Evolutionary conservation across 1,140 invertebrate genomes (phyloP).

Genomic region (Bombus waltoni): DNA sequence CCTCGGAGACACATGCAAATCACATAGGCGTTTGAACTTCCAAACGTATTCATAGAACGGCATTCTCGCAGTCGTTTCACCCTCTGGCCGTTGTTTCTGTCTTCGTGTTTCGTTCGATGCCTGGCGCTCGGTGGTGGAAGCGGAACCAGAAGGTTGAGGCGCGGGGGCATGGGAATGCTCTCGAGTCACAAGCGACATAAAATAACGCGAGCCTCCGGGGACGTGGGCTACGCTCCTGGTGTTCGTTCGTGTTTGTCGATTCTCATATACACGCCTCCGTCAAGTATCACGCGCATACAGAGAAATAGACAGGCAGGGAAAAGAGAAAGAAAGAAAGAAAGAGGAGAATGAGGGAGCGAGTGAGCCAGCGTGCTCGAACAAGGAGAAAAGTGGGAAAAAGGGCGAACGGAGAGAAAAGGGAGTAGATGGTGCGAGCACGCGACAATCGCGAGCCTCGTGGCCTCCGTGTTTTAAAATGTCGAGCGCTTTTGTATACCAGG

Average conservation of each 20-base stretch:
- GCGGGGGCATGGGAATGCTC: constrained; percentile 15
- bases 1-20: constrained; percentile 68
- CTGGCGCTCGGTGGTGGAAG: constrained; percentile 23
- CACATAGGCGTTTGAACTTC: constrained; percentile 72
- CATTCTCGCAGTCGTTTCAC: constrained; percentile 46
- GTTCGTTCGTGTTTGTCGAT: constrained; percentile 48
- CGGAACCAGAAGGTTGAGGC: constrained; percentile 11
- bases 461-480: constrained; percentile 42
- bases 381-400: neutral
- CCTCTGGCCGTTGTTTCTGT: constrained; percentile 49
- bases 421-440: constrained; percentile 22
- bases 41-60: constrained; percentile 75
- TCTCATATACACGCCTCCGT: constrained; percentile 21
- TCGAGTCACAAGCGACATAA: constrained; percentile 68
- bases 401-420: constrained; percentile 1
- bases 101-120: constrained; percentile 53
- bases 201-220: constrained; percentile 69
- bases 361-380: neutral
- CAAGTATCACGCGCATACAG: neutral
- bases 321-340: neutral
- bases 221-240: constrained; percentile 41
- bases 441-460: constrained; percentile 26
- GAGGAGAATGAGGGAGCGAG: neutral
- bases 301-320: neutral
- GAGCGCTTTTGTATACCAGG: constrained; percentile 44